A percentile compares a stretch with the other conserved stretches of the same genome.
Conservation (phyloP, 2,113 vertebrate genomes). For the Eudyptes chrysolophus region DNA sequence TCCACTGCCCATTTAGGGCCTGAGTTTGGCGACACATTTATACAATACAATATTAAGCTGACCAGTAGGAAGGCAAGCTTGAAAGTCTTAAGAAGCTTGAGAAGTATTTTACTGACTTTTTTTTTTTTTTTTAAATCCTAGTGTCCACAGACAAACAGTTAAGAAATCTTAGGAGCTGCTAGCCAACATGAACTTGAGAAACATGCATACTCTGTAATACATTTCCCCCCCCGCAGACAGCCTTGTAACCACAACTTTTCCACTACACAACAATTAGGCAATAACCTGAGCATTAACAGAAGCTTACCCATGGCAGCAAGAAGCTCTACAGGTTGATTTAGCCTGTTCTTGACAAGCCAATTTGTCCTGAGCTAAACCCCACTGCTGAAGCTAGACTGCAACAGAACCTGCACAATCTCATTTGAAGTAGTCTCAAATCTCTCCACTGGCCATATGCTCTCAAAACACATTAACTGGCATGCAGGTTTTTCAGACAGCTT, state of each 20-base stretch:
- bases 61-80: background rate
- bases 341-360: background rate
- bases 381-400: background rate
- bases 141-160: background rate
- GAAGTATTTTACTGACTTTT: background rate
- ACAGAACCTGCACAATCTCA: background rate
- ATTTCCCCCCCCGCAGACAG: background rate
- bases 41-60: background rate
- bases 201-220: background rate
- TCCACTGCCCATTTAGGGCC: background rate
- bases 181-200: background rate
- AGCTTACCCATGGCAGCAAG: background rate
- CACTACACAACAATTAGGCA: background rate
- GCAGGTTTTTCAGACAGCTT: background rate
- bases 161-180: background rate
- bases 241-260: background rate
- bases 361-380: background rate
- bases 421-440: background rate
- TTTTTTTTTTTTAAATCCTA: background rate
- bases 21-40: background rate
- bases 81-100: background rate
- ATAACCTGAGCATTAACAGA: background rate
- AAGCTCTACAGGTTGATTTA: background rate
- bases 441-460: background rate
- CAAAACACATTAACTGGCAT: background rate